Base-by-base conservation (phyloP, 2,888 invertebrate genomes). In the Dendrolimus houi region DNA sequence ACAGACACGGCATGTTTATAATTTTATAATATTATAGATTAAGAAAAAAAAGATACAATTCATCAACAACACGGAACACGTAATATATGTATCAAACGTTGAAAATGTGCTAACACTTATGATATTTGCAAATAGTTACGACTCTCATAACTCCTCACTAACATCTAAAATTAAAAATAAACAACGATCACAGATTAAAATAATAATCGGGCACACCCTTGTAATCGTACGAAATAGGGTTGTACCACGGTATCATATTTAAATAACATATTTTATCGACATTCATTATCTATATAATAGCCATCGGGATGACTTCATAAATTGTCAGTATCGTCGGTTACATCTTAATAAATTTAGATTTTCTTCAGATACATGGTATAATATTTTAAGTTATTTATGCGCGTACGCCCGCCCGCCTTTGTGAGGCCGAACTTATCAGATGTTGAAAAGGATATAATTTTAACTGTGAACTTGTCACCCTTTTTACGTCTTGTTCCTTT, bases 321-420 rank as follows among this genome's bases (percentile, higher is more conserved):
- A 81, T 85, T 78, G 73, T 66, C 71, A 64, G 74, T 81, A 84
- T 83, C 84, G 73, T 71, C 64, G 71, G 68, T 69, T 71, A 78
- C 81, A 85, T 86, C 86, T 83, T 79, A 81, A 85, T 86, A 86
- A 86, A 85, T 87, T 77, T 81, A 81, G 81, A 86, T 86, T 81
- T 74, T 73, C 72, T 72, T 71, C 73, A 76, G 77, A 79, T 78
- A 74, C 64, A 65, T 70, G 68, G 70, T 75, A 74, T 82, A 77
- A 85, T 87, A 85, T 85, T 79, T 77, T 74, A 61, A 68, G 77
- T 83, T 75, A 87, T 86, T 87, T 86, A 87, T 84, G 69, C 56
- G 58, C 57, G 65, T 69, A 64, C 66, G 67, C 66, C 64, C n/a
- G n/a, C n/a, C 69, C 65, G 64, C 64, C 79, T 83, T 84, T 83